Conservation (phyloP, 2,888 invertebrate species). For the Parnassius glacialis region DNA sequence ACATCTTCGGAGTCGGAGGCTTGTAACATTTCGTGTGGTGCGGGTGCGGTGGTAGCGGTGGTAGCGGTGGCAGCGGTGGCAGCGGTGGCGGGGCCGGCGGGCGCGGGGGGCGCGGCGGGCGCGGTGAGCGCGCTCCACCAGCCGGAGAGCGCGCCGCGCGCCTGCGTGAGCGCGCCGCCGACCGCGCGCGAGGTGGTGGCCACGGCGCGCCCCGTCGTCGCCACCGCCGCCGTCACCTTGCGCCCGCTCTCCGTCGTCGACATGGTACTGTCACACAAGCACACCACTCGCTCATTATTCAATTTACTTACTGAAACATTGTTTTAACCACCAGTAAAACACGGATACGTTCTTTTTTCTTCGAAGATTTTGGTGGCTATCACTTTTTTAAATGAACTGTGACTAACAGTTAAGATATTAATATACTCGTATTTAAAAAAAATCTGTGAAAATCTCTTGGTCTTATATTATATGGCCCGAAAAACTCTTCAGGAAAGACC, state of each 20-base stretch:
- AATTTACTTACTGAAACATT: no score
- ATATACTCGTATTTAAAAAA: no score
- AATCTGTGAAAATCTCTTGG: no score
- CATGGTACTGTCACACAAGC: constrained; percentile 86
- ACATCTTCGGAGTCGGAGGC: constrained; percentile 46
- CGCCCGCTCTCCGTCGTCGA: constrained; percentile 96
- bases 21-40: constrained; percentile 34
- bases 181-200: constrained; percentile 75
- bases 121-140: constrained; percentile 87
- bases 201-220: constrained; percentile 94
- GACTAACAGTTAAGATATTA: no score
- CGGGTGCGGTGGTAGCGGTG: constrained; percentile 23
- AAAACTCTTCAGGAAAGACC: no score
- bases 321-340: no score
- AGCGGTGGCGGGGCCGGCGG: constrained; percentile 38
- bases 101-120: constrained; percentile 59
- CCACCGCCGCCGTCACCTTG: constrained; percentile 95
- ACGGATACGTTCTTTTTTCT: no score
- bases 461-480: no score
- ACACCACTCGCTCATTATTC: background rate
- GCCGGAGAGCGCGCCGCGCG: constrained; percentile 91
- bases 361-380: no score
- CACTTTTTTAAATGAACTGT: no score
- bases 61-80: constrained; percentile 22
- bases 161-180: constrained; percentile 93